A percentile compares a stretch with the other conserved stretches of the same genome.
These are phyloP conservation scores for Limosa lapponica DNA, from an alignment of 2,797 vertebrate genomes.

Conservation along the genomic window DNA sequence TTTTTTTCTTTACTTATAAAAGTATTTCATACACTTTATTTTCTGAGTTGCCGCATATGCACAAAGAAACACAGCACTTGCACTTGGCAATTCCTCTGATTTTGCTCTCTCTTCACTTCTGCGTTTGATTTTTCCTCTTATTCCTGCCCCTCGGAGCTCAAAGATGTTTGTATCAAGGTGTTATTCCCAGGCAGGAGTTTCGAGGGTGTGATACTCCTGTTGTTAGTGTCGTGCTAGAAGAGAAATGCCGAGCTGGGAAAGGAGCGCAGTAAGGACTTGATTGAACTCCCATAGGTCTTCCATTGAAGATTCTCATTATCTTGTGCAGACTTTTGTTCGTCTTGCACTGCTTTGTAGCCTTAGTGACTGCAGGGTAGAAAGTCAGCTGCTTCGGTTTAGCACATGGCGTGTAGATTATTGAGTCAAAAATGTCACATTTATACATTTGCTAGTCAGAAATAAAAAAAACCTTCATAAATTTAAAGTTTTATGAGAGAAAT, in stretches of 20 bases:
- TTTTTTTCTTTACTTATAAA: neutral
- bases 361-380: slow-evolving; percentile 23
- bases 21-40: neutral
- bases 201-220: neutral
- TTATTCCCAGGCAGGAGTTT: slow-evolving; percentile 6
- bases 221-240: neutral
- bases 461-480: neutral
- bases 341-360: neutral
- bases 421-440: neutral
- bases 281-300: slow-evolving; percentile 41
- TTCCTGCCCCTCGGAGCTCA: neutral
- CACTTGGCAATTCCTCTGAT: neutral
- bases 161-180: slow-evolving; percentile 9
- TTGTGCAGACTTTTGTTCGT: slow-evolving; percentile 14
- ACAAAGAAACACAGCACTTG: neutral
- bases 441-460: neutral
- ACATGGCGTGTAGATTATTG: neutral
- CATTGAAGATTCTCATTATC: slow-evolving; percentile 59
- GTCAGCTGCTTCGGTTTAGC: neutral
- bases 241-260: neutral
- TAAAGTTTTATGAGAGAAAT: neutral
- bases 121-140: neutral
- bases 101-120: neutral
- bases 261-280: neutral
- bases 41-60: neutral